Evolutionary conservation across 2,113 vertebrate species (phyloP).

Genomic region (Heterocephalus glaber): DNA sequence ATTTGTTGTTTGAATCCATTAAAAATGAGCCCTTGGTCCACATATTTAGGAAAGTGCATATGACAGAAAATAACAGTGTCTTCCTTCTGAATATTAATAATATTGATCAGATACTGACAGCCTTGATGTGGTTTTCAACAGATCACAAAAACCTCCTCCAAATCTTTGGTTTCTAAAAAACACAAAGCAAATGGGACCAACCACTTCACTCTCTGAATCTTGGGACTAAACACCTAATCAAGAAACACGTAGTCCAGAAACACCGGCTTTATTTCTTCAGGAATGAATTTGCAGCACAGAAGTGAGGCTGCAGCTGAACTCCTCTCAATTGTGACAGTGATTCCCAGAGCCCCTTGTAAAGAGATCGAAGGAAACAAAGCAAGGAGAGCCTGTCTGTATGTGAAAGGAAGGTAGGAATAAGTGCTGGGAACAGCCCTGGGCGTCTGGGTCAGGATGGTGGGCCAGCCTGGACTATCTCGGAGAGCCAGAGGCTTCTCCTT

Average conservation of each 20-base stretch:
- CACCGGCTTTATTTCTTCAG: neutral
- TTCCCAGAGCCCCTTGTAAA: neutral
- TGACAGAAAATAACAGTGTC: neutral
- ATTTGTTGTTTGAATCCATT: constrained; percentile 51
- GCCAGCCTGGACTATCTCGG: neutral
- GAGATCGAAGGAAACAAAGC: rapidly evolving
- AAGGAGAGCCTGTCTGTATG: neutral
- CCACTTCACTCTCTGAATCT: neutral
- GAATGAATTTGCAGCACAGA: neutral
- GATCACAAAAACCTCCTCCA: neutral
- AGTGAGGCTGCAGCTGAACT: neutral
- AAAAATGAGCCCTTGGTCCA: constrained; percentile 16
- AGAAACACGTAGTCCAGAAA: neutral
- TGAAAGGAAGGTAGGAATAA: neutral
- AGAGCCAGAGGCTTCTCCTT: neutral
- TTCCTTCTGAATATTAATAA: neutral
- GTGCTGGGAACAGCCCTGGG: neutral
- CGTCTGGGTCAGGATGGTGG: neutral
- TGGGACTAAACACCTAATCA: neutral
- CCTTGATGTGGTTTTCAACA: neutral
- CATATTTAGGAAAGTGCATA: neutral
- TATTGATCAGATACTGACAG: neutral
- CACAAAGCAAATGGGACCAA: neutral
- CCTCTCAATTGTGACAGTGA: neutral
- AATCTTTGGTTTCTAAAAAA: neutral